Base-by-base conservation (phyloP, 1,140 invertebrate genomes). In the Euwallacea fornicatus region DNA sequence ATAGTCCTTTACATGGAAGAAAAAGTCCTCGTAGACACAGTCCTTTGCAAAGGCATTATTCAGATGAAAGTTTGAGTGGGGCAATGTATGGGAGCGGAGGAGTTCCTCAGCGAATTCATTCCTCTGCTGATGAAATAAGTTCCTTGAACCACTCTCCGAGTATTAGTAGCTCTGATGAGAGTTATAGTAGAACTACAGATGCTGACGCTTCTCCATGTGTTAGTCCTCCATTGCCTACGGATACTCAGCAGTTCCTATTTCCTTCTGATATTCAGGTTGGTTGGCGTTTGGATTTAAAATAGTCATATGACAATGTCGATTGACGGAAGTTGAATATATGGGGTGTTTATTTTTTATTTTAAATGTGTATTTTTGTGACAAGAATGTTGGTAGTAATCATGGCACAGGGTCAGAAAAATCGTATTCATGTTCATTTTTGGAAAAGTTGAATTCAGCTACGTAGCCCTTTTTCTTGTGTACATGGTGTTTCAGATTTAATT, bases 141-240 rank as follows among this genome's bases (percentile, higher is more conserved):
- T 92, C 90, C 0, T 81, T 92, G 2, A 92, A 92, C 69, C 87
- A 90, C 68, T 92, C 90, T 33, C 91, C 91, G 2, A 91, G 89
- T 77, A 86, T 91, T 54, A 91, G 90, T 79, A 92, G 90, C 60
- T 92, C 90, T 1, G 91, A 93, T 78, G 91, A 93, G 79, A 91
- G 90, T 78, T 92, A 91, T 78, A 91, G 89, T 58, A 85, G 90
- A 63, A 91, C 90, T 33, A 91, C 90, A 3, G 88, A 90, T 75
- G 87, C 88, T 4, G 85, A 87, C 59, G 84, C 86, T 9, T 85
- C 86, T 3, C 86, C 88, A 7, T 88, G 87, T 74, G 85, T 88
- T 2, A 86, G 87, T 0, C 83, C 84, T 9, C 81, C 84, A 2
- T 79, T 85, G 16, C 83, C 83, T n/a, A 83, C 82, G 80, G 83